phyloP scores from a whole-genome alignment of 2,888 invertebrate species.

The Caenorhabditis sp. region DNA sequence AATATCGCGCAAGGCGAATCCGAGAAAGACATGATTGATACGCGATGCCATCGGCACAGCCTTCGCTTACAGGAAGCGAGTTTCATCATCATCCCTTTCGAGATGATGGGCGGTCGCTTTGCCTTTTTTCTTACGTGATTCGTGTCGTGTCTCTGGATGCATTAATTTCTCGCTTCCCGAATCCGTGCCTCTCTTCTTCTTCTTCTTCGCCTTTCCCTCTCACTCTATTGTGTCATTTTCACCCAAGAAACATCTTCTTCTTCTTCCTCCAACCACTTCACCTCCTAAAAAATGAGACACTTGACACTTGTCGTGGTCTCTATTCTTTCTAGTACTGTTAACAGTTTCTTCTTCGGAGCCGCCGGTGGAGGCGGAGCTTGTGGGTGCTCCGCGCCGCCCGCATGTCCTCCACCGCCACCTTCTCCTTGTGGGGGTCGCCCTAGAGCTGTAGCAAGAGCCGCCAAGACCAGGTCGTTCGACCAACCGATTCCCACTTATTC shows the following conservation, averaged over 20 bases:
- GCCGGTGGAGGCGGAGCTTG: constrained; percentile 53
- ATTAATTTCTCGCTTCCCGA: constrained; percentile 3
- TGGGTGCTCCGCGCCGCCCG: constrained; percentile 56
- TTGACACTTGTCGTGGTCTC: constrained; percentile 34
- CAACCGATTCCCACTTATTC: constrained; percentile 22
- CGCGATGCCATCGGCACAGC: constrained; percentile 42
- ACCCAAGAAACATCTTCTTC: constrained; percentile 4
- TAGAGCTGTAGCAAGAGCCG: constrained; percentile 40
- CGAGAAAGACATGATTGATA: constrained; percentile 42
- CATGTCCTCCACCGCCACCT: constrained; percentile 62
- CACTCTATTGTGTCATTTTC: constrained; percentile 43
- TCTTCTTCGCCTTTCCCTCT: constrained; percentile 21
- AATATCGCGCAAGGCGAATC: constrained; percentile 21
- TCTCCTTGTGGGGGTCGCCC: constrained; percentile 19
- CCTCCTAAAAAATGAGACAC: constrained; percentile 59
- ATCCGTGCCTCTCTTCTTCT: background rate
- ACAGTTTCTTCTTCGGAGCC: constrained; percentile 48
- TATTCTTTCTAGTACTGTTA: background rate
- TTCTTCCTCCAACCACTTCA: constrained; percentile 38
- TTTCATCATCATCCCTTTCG: too few species aligned
- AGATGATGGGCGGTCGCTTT: constrained; percentile 43
- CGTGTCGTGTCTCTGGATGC: constrained; percentile 8
- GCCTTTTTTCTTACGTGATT: constrained; percentile 45
- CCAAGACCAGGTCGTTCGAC: constrained; percentile 43
- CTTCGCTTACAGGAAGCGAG: constrained; percentile 35